Evolutionary conservation across 2,888 invertebrate species (phyloP).

Genomic region (Allacma fusca): DNA sequence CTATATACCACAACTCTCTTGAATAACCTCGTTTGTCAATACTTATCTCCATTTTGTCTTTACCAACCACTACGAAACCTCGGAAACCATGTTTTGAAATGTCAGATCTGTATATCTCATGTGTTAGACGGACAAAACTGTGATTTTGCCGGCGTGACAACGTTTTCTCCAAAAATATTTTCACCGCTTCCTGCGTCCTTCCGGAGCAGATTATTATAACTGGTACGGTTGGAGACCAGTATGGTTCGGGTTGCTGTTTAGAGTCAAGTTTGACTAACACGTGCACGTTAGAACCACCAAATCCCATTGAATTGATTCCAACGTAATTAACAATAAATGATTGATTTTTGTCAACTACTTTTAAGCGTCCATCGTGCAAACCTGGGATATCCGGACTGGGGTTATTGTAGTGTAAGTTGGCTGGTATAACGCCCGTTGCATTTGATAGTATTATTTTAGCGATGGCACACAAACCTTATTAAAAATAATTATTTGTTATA

Average conservation of each 20-base stretch:
- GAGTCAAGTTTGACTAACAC: slow-evolving; percentile 70
- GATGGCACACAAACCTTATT: slow-evolving; percentile 75
- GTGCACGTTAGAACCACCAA: slow-evolving; percentile 96
- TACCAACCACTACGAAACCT: neutral
- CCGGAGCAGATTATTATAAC: neutral
- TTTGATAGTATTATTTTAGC: slow-evolving; percentile 74
- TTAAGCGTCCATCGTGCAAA: slow-evolving; percentile 67
- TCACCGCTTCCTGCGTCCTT: too few relatives aligned
- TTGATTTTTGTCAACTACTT: slow-evolving; percentile 35
- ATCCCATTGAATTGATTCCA: slow-evolving; percentile 96
- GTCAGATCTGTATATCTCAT: too few relatives aligned
- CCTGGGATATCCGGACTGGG: slow-evolving; percentile 87
- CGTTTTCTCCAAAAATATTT: too few relatives aligned
- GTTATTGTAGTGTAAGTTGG: slow-evolving; percentile 85
- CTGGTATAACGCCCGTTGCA: slow-evolving; percentile 80
- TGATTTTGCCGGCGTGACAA: too few relatives aligned
- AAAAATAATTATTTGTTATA: too few relatives aligned
- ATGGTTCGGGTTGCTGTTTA: too few relatives aligned
- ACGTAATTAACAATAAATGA: slow-evolving; percentile 91
- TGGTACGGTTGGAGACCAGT: neutral
- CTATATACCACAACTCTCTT: slow-evolving; percentile 87
- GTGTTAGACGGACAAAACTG: too few relatives aligned
- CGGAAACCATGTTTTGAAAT: neutral
- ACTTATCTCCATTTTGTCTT: neutral
- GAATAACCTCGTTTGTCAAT: too few relatives aligned